Conservation (phyloP, 2,888 invertebrate species). For the Electrophaes corylata region DNA sequence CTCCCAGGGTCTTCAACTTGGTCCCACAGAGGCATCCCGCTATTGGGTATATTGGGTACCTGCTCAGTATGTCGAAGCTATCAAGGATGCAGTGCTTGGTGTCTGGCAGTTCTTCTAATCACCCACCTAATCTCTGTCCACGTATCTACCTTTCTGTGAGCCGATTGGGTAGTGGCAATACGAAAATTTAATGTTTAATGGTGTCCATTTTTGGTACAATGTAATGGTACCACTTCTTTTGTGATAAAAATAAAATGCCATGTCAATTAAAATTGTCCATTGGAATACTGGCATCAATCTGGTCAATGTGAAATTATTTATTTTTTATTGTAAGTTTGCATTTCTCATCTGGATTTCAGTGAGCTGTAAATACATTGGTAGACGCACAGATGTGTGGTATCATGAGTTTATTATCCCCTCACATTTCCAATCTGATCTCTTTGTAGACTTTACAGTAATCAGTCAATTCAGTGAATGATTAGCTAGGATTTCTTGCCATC, state of each 20-base stretch:
- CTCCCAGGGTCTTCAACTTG: conserved; percentile 92
- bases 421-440: conserved; percentile 75
- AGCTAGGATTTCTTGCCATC: conserved; percentile 45
- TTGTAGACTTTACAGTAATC: conserved; percentile 75
- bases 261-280: conserved; percentile 82
- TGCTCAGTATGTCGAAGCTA: conserved; percentile 94
- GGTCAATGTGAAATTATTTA: conserved; percentile 78
- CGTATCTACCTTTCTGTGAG: conserved; percentile 60
- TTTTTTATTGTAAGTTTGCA: conserved; percentile 74
- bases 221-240: conserved; percentile 70
- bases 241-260: conserved; percentile 73
- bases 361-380: conserved; percentile 57
- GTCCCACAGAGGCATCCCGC: conserved; percentile 95
- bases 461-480: conserved; percentile 65
- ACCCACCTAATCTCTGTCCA: conserved; percentile 48
- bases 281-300: conserved; percentile 74
- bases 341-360: conserved; percentile 69
- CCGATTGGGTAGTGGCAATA: conserved; percentile 78
- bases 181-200: conserved; percentile 55
- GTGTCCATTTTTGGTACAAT: conserved; percentile 65
- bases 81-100: conserved; percentile 95
- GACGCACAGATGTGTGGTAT: conserved; percentile 32
- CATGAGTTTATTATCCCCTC: conserved; percentile 67
- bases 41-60: conserved; percentile 98
- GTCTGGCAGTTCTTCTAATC: conserved; percentile 92